phyloP scores from a whole-genome alignment of 2,888 invertebrate species.

The Poecilobothrus nobilitatus region DNA sequence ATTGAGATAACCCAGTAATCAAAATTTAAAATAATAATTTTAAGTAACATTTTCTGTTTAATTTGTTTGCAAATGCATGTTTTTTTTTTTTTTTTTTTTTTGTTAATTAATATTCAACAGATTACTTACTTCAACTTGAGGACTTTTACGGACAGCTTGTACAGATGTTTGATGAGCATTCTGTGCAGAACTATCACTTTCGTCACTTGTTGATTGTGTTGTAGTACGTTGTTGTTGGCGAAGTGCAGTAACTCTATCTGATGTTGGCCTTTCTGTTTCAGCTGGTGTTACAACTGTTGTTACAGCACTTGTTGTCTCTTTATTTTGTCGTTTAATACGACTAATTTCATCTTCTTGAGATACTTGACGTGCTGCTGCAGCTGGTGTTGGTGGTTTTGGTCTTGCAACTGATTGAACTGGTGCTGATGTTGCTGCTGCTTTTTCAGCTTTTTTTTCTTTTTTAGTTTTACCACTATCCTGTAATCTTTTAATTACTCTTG shows the following conservation, averaged over 20 bases:
- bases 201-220: constrained; percentile 47
- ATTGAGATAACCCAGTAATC: not conserved
- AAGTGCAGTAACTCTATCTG: constrained; percentile 46
- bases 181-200: constrained; percentile 47
- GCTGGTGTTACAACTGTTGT: constrained; percentile 34
- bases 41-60: not conserved
- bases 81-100: constrained; percentile 37
- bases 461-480: constrained; percentile 69
- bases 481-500: constrained; percentile 79
- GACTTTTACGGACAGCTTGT: constrained; percentile 55
- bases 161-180: constrained; percentile 44
- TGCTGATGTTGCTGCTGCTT: constrained; percentile 52
- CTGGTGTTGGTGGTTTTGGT: constrained; percentile 47
- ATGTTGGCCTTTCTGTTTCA: constrained; percentile 51
- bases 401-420: constrained; percentile 48
- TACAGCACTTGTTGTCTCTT: constrained; percentile 51
- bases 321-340: constrained; percentile 78
- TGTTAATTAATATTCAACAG: constrained; percentile 24
- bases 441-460: constrained; percentile 70
- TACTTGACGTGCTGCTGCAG: constrained; percentile 64
- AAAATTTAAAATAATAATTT: not conserved
- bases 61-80: constrained; percentile 17
- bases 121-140: constrained; percentile 69
- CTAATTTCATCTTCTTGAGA: constrained; percentile 87
- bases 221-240: constrained; percentile 34